Base-by-base conservation (phyloP, 2,888 invertebrate species). In the Cetonia aurata region DNA sequence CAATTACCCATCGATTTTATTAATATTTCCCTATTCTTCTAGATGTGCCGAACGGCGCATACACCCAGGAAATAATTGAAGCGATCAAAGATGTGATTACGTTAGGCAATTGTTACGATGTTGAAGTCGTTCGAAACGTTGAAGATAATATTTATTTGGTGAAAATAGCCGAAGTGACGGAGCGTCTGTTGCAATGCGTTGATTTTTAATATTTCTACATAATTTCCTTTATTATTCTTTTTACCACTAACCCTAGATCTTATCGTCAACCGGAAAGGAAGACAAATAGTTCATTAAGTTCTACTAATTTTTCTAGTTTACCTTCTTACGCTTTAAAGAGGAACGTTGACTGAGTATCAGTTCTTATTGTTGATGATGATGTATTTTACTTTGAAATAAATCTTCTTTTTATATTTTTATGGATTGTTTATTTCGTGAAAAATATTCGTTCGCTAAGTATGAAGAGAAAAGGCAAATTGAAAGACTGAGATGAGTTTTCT, bases 101-200 rank as follows among this genome's bases (percentile, higher is more conserved):
- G 0, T 78, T 78, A 62, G 74, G 73, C 6, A 57, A 73, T 1
- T 46, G 69, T 17, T 74, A 76, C 6, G 67, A 76, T 6, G 74
- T 79, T 3, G 57, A 76, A 1, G 68, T 80, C 8, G 12, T 68
- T 1, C 9, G 17, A 25, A 57, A 69, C 74, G 31, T 62, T 37
- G 73, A 50, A 41, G 60, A 53, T 6, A 55, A 15, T 6, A 69
- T 67, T 15, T 79, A 77, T 56, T 46, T 71, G 37, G 74, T 80
- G 13, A 76, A 76, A 65, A 75, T 80, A 56, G 80, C 81, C 1
- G 60, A 9, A 74, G 71, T 66, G 66, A 72, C 15, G 1, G 3
- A n/a, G 13, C 10, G 12, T 9, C 13, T 62, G 9, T 10, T 12
- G 2, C 13, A 50, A 37, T 19, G 3, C 10, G 33, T 62, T 17